Conservation (phyloP, 1,140 invertebrate species). For the Diorhabda sublineata region DNA sequence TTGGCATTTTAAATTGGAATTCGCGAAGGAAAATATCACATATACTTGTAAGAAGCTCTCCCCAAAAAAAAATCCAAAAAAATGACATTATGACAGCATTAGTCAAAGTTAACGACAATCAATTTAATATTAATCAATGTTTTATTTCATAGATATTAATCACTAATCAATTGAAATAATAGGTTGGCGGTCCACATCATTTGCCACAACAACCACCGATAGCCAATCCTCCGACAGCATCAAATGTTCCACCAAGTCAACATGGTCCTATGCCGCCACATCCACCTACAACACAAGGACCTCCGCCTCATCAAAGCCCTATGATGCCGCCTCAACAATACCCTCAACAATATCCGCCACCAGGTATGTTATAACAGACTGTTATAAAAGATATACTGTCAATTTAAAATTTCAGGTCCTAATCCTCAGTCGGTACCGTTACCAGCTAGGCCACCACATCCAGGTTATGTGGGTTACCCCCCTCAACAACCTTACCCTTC, state of each 20-base stretch:
- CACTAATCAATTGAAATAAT: neutral
- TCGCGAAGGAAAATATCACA: no score
- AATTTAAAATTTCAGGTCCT: constrained; percentile 22
- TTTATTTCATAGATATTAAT: no score
- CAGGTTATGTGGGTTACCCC: constrained; percentile 49
- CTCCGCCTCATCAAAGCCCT: constrained; percentile 29
- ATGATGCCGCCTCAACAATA: constrained; percentile 54
- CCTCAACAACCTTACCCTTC: constrained; percentile 54
- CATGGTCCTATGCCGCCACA: constrained; percentile 20
- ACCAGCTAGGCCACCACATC: constrained; percentile 55
- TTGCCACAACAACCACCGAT: constrained; percentile 29
- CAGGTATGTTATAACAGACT: constrained; percentile 19
- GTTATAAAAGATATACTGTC: neutral
- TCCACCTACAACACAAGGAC: constrained; percentile 44
- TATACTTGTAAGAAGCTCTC: no score
- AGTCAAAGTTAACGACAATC: no score
- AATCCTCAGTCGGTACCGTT: constrained; percentile 45
- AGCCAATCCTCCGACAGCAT: constrained; percentile 16
- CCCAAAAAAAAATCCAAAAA: no score
- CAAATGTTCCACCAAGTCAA: constrained; percentile 40
- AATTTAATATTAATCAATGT: no score
- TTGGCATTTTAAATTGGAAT: no score
- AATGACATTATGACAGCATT: no score
- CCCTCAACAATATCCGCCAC: constrained; percentile 41
- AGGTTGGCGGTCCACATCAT: constrained; percentile 3